Conservation (phyloP, 2,113 vertebrate genomes). For the Sciurus niger region DNA sequence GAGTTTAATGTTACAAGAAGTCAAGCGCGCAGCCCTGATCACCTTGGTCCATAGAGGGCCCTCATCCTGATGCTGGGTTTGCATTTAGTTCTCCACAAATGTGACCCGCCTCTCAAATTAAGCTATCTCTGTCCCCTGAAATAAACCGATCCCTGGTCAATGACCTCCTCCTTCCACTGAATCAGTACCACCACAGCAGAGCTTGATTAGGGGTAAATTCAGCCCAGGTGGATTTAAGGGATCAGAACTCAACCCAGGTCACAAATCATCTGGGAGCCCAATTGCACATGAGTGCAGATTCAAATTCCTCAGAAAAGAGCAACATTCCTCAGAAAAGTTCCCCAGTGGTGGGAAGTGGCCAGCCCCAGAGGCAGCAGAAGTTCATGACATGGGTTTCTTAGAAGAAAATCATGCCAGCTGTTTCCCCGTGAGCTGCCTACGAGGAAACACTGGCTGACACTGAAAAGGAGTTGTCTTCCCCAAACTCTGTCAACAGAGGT, state of each 20-base stretch:
- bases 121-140: not conserved
- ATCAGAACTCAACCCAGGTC: not conserved
- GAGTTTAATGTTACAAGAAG: not conserved
- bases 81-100: not conserved
- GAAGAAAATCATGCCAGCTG: not conserved
- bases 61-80: not conserved
- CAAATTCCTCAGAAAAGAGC: not conserved
- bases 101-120: not conserved
- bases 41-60: rapidly evolving
- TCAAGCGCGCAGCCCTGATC: not conserved
- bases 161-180: not conserved
- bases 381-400: rapidly evolving
- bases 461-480: conserved; percentile 53
- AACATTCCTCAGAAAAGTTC: rapidly evolving
- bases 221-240: not conserved
- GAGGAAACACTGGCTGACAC: conserved; percentile 47
- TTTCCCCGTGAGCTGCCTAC: not conserved
- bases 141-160: not conserved
- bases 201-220: not conserved
- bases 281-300: rapidly evolving
- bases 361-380: not conserved
- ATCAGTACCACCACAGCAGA: rapidly evolving
- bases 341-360: not conserved
- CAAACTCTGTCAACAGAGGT: conserved; percentile 75
- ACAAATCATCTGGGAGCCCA: not conserved